These are phyloP conservation scores for Auanema freiburgensis DNA, from an alignment of 2,888 invertebrate genomes.

Conservation along the genomic window DNA sequence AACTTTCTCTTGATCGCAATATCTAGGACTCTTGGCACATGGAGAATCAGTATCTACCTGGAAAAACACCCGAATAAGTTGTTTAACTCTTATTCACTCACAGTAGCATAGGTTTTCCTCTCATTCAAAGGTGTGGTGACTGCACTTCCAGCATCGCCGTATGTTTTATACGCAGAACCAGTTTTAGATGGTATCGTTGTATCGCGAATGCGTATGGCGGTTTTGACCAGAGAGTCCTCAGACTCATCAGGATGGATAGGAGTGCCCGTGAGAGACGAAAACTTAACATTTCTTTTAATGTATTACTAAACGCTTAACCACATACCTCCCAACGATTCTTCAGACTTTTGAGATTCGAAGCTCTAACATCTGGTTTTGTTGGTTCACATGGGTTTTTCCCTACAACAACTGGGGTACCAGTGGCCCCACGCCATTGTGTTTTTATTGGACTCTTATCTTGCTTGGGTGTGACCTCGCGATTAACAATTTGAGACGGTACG, in stretches of 20 bases:
- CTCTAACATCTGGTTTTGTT: slow-evolving; percentile 30
- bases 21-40: slow-evolving; percentile 15
- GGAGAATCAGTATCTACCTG: slow-evolving; percentile 21
- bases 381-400: slow-evolving; percentile 38
- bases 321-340: slow-evolving; percentile 44
- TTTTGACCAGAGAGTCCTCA: slow-evolving; percentile 42
- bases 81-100: too few species aligned
- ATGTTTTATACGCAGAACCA: neutral
- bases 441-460: slow-evolving; percentile 18
- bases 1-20: neutral
- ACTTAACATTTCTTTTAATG: slow-evolving; percentile 18
- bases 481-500: neutral
- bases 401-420: slow-evolving; percentile 41
- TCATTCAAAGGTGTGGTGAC: neutral
- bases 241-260: slow-evolving; percentile 54
- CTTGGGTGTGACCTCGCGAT: neutral
- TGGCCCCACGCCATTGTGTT: slow-evolving; percentile 44
- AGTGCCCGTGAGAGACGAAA: slow-evolving; percentile 52
- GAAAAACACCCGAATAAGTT: too few species aligned
- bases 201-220: slow-evolving; percentile 38
- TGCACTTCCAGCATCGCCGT: neutral
- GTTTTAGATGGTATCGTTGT: slow-evolving; percentile 9
- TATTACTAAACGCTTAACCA: neutral
- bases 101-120: neutral
- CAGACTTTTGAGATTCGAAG: slow-evolving; percentile 33